These are phyloP conservation scores for Grapholita molesta DNA, from an alignment of 1,140 invertebrate species.

Conservation along the genomic window DNA sequence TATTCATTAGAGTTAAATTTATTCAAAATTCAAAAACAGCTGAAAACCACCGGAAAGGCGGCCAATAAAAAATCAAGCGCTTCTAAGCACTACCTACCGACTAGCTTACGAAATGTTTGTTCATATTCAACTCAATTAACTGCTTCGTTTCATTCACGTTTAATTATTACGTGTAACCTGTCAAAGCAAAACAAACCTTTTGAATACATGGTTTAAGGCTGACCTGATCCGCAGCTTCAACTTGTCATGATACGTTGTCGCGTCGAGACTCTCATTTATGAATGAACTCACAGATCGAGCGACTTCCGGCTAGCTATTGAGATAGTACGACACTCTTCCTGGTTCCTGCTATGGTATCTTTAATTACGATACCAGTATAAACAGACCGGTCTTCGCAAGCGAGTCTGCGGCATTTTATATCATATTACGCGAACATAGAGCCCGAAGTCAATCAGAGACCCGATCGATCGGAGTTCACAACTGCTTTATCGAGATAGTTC, in stretches of 20 bases:
- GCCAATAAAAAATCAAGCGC: background rate
- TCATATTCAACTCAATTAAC: constrained; percentile 75
- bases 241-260: constrained; percentile 64
- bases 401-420: constrained; percentile 20
- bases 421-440: constrained; percentile 35
- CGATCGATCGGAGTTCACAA: constrained; percentile 56
- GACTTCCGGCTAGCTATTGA: constrained; percentile 76
- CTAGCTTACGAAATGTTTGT: constrained; percentile 63
- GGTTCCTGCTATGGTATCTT: constrained; percentile 75
- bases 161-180: constrained; percentile 54
- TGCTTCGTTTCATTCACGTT: constrained; percentile 72
- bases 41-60: background rate
- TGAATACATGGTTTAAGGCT: constrained; percentile 38
- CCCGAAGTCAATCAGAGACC: constrained; percentile 32
- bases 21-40: background rate
- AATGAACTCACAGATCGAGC: constrained; percentile 76
- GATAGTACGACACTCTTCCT: constrained; percentile 78
- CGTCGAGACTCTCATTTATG: constrained; percentile 67
- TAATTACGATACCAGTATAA: constrained; percentile 67
- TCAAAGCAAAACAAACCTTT: constrained; percentile 45
- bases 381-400: constrained; percentile 41
- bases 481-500: constrained; percentile 65
- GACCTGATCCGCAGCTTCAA: constrained; percentile 40
- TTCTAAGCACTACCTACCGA: constrained; percentile 18
- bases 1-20: background rate